Evolutionary conservation across 2,888 invertebrate species (phyloP).

Genomic region (Chalcosyrphus nemorum): DNA sequence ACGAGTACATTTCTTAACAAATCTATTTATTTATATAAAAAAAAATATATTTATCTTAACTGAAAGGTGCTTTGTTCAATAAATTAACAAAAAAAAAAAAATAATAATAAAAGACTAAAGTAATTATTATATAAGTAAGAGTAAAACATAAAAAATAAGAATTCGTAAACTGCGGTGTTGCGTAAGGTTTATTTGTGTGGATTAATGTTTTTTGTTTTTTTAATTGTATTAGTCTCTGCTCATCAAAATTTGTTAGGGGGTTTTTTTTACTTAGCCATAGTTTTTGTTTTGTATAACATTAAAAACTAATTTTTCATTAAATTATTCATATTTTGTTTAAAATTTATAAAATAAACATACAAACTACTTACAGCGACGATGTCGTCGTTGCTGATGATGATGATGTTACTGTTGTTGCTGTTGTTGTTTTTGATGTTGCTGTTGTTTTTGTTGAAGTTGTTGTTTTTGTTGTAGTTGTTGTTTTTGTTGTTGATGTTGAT

Average conservation of each 20-base stretch:
- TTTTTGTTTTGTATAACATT: conserved; percentile 17
- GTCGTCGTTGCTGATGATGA: conserved; percentile 31
- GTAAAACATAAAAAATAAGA: conserved; percentile 41
- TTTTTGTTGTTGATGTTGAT: conserved; percentile 25
- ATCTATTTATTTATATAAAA: conserved; percentile 7
- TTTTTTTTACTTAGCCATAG: conserved; percentile 34
- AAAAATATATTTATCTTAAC: conserved; percentile 30
- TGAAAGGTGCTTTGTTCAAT: conserved; percentile 64
- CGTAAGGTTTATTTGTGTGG: conserved; percentile 47
- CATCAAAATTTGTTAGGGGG: conserved; percentile 26
- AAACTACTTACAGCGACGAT: conserved; percentile 61
- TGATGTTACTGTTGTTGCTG: conserved; percentile 26
- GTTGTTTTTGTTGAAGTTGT: conserved; percentile 18
- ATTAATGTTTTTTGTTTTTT: conserved; percentile 27
- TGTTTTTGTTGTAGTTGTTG: neutral
- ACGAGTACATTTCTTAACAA: conserved; percentile 33
- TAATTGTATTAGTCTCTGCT: conserved; percentile 65
- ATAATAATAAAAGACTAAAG: conserved; percentile 1
- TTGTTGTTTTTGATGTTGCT: neutral
- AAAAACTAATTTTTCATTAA: conserved; percentile 34
- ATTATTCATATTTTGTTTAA: conserved; percentile 52
- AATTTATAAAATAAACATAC: conserved; percentile 31
- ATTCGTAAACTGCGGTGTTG: conserved; percentile 56
- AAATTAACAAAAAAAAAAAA: conserved; percentile 66
- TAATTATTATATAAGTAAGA: conserved; percentile 1